Evolutionary conservation across 2,797 vertebrate genomes (phyloP), one percentile per base, ranked within the genome.

Genomic region (Corythornis leucogaster): DNA sequence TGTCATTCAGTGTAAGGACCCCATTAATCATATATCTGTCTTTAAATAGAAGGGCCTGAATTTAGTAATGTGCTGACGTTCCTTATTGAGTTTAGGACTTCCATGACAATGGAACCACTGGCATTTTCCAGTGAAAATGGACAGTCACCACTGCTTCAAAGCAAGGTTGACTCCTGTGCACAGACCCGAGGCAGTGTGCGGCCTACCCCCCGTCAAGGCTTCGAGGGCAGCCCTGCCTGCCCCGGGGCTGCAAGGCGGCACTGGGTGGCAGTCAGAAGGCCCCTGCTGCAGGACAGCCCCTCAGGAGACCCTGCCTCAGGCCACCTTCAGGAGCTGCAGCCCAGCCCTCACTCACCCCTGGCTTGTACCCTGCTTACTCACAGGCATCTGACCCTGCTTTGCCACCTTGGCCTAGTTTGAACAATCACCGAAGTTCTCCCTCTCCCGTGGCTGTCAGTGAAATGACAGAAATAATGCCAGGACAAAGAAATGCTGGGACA

Each of bases 391-490:
- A 15, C 50, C 50, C 50, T 51, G 50, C 25, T 40, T 40, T 40
- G 14, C 38, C 14, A 40, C 38, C 38, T 15, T 40, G 14, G 14
- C 38, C 38, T 40, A 40, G 20, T 13, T 43, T 19, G 28, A 40
- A 15, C 22, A 54, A 42, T 40, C 51, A 30, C 0, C 14, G 1
- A 10, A 3, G 38, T 15, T 3, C 2, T 17, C 48, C 78, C 24
- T 4, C 18, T 5, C 21, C 22, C 3, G 2, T 6, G 0, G 0
- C 22, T 28, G 45, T 11, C 0, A 1, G 5, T 19, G 61, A 40
- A 40, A 40, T 40, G 38, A 40, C 38, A 40, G 38, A 40, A 40
- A 40, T 40, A 40, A 40, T 15, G 14, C 38, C 38, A 40, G 38
- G 38, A 40, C 38, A 40, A 15, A 40, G 38, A 40, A 40, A 40